These are phyloP conservation scores for Gobius niger DNA, from an alignment of 2,113 vertebrate species.

Conservation along the genomic window DNA sequence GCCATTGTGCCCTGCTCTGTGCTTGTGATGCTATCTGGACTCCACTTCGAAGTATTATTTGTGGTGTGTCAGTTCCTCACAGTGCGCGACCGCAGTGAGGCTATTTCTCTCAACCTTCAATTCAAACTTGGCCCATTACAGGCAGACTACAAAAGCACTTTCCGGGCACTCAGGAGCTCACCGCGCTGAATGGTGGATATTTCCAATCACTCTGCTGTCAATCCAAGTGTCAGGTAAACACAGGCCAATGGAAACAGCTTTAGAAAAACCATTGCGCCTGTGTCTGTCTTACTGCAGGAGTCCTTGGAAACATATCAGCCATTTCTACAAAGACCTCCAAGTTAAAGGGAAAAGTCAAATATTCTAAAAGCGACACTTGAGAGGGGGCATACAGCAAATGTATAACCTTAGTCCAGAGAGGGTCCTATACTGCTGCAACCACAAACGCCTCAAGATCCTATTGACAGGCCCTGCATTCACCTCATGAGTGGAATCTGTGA, in stretches of 20 bases:
- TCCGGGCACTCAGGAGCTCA: constrained; percentile 81
- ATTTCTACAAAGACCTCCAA: constrained; percentile 76
- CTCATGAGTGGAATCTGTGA: constrained; percentile 49
- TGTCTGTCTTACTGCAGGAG: constrained; percentile 72
- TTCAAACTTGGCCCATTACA: constrained; percentile 86
- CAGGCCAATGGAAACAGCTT: constrained; percentile 80
- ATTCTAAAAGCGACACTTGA: constrained; percentile 57
- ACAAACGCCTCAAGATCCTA: constrained; percentile 51
- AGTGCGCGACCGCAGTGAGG: constrained; percentile 76
- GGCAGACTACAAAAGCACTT: constrained; percentile 86
- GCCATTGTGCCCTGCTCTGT: constrained; percentile 69
- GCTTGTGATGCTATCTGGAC: constrained; percentile 73
- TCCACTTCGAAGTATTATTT: constrained; percentile 77
- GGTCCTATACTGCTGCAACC: constrained; percentile 38
- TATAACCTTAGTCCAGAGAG: constrained; percentile 42
- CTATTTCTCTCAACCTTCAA: constrained; percentile 85
- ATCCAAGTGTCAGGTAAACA: constrained; percentile 86
- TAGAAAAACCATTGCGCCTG: constrained; percentile 75
- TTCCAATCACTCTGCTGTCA: constrained; percentile 86
- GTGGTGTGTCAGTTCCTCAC: constrained; percentile 82
- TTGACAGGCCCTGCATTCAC: constrained; percentile 56
- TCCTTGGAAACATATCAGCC: constrained; percentile 73
- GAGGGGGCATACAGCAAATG: constrained; percentile 38
- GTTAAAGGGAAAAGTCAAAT: constrained; percentile 75
- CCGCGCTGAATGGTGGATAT: constrained; percentile 83